Evolutionary conservation across 2,797 vertebrate genomes (phyloP), one percentile per base, ranked within the genome.

Genomic region (Alauda arvensis): DNA sequence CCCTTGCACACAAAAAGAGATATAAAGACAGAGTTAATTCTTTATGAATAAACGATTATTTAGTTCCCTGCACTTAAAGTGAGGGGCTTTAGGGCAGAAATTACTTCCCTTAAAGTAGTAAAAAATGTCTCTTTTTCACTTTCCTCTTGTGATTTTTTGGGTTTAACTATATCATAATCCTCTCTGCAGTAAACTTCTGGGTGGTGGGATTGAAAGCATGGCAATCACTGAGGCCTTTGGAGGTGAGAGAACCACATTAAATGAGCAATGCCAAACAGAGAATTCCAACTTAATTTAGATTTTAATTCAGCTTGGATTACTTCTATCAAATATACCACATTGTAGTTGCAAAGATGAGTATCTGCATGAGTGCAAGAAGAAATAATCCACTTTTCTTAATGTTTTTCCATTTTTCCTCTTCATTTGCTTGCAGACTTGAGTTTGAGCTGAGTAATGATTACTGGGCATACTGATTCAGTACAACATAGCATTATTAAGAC

Each of bases 221-320:
- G 98, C 99, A 59, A 99, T 99, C 93, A 99, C 99, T 33, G 99
- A 99, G 93, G 98, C 98, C 62, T 99, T 99, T 96, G 99, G 99
- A 97, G 99, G 99, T 99, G 92, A 96, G 97, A 93, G 71, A 83
- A 84, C 29, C 28, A 46, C n/a, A 15, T 83, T 82, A 56, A 87
- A 86, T 59, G 14, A 66, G 16, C 65, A 69, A 56, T 62, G 62
- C 31, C 8, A 18, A 78, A 76, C 52, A 69, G 61, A 57, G 17
- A 80, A 77, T 18, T 71, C 26, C 52, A 89, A 45, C 12, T 74
- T 76, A 33, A 21, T 62, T 82, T 62, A 37, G 18, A 66, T 90
- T 84, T 92, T 57, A 85, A 72, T 83, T 77, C 33, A 61, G 29
- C 24, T 20, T 57, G 51, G 9, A 81, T 77, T 70, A 42, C 29